These are phyloP conservation scores for Aldrovandia affinis DNA, from an alignment of 2,797 vertebrate genomes.

Conservation along the genomic window DNA sequence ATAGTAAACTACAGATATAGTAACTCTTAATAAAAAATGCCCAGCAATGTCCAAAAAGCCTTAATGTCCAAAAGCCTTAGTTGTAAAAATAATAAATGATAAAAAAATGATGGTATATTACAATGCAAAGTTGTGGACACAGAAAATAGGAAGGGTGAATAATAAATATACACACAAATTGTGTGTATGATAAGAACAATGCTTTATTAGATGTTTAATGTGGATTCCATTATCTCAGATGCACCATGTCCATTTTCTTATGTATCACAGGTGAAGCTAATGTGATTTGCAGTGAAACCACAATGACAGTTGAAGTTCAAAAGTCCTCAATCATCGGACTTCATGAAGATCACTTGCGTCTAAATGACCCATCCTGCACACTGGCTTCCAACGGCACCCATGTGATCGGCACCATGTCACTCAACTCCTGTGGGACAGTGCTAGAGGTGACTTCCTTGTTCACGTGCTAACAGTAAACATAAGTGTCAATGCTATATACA, in stretches of 20 bases:
- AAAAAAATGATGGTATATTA: no score
- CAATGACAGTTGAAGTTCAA: conserved; percentile 60
- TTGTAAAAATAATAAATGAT: no score
- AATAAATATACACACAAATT: no score
- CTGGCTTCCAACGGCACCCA: conserved; percentile 66
- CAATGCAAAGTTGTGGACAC: no score
- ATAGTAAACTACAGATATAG: no score
- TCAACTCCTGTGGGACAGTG: conserved; percentile 69
- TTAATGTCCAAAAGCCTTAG: no score
- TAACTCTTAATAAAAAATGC: no score
- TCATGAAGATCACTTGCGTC: conserved; percentile 55
- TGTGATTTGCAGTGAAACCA: conserved; percentile 59
- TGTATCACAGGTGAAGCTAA: conserved; percentile 50
- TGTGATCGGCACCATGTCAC: conserved; percentile 58
- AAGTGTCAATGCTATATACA: not conserved
- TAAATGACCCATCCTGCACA: conserved; percentile 59
- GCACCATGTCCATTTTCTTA: no score
- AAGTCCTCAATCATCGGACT: conserved; percentile 46
- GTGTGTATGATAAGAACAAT: no score
- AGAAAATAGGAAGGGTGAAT: no score
- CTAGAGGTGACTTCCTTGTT: conserved; percentile 57
- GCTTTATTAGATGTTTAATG: not conserved
- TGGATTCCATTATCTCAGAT: not conserved
- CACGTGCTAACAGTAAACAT: not conserved
- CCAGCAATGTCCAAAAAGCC: no score